A percentile compares a stretch with the other conserved stretches of the same genome.
Conservation (phyloP, 2,113 vertebrate species). For the Ptyas mucosa region DNA sequence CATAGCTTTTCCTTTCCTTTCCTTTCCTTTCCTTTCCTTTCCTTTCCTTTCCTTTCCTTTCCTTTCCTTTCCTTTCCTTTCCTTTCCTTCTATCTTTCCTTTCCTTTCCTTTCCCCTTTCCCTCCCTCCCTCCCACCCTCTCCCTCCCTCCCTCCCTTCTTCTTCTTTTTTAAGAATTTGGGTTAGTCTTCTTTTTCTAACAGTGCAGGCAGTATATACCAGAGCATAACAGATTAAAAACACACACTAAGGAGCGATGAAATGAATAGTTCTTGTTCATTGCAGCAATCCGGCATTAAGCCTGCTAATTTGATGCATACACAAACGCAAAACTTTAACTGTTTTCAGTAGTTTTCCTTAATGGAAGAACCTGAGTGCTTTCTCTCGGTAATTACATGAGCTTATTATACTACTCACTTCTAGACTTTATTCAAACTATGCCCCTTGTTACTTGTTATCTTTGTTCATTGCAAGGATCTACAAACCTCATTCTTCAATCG, state of each 20-base stretch:
- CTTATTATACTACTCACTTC: not conserved
- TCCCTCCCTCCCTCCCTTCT: not conserved
- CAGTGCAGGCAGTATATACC: not conserved
- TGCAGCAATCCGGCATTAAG: not conserved
- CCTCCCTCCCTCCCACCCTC: not conserved
- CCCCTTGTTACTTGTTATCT: not conserved
- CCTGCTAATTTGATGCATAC: conserved; percentile 21
- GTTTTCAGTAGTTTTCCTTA: not conserved
- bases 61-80: no score
- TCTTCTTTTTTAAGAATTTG: not conserved
- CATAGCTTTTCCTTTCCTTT: not conserved
- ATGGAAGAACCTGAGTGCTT: not conserved
- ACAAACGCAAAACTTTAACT: conserved; percentile 8
- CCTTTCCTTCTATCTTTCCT: no score
- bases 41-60: no score
- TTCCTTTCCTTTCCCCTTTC: no score
- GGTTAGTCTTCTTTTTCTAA: not conserved
- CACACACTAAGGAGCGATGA: not conserved
- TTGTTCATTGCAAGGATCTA: not conserved
- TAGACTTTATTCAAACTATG: not conserved
- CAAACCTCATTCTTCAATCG: not conserved
- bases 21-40: no score
- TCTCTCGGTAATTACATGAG: not conserved
- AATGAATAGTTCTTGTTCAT: not conserved
- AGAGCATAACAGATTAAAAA: not conserved